Base-by-base conservation (phyloP, 1,140 invertebrate genomes). In the Grapholita molesta region DNA sequence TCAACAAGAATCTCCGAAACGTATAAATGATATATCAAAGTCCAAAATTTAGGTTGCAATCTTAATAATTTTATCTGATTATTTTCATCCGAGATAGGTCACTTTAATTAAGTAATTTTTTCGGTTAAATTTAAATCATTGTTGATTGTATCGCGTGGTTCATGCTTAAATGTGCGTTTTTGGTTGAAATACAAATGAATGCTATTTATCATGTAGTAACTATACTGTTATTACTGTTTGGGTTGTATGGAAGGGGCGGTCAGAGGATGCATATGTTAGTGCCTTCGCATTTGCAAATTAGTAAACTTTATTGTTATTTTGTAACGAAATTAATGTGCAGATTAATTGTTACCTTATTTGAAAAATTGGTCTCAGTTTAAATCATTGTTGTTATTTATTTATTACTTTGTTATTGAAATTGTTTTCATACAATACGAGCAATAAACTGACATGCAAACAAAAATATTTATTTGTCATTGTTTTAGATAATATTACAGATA, bases 1-100 rank as follows among this genome's bases (percentile, higher is more conserved):
- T 70, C 67, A 30, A 21, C 71, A 68, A 65, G 72, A 70, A 78
- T 80, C 74, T 66, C 66, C 69, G 69, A 74, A 67, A 68, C 71
- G 76, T 75, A 77, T 78, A 73, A 78, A 80, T 84, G 79, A 85
- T 85, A 84, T 82, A 84, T 85, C 83, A 85, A 85, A 84, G 82
- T 84, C 82, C 61, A 70, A 74, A 80, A 84, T 83, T 82, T 80
- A 70, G 80, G 79, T 82, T 85, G 84, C 79, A 76, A 77, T 78
- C 75, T 80, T 75, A 83, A 80, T 73, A 78, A 80, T 85, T 80
- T 85, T 85, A 85, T 85, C 83, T 74, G 83, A 84, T 85, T 71
- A 73, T 65, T 61, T 12, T 25, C 55, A 30, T 61, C 25, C 55
- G 55, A 32, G 28, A 61, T 61, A 61, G 67, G 69, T 78, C 68